These are phyloP conservation scores for Falco novaeseelandiae DNA, from an alignment of 2,797 vertebrate genomes.

Conservation along the genomic window DNA sequence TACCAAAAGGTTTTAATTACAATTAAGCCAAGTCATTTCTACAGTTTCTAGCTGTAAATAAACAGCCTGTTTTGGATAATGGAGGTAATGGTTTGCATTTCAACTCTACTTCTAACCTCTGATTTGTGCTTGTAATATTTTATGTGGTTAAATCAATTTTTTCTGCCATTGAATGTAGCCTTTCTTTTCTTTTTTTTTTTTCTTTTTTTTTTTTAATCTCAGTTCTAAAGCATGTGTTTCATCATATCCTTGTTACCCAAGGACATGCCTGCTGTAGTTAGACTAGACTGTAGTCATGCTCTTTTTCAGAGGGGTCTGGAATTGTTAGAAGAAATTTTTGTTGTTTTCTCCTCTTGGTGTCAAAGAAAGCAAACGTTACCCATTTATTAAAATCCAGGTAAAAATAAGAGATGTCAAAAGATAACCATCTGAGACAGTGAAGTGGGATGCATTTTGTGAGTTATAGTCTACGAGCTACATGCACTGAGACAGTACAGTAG, in stretches of 20 bases:
- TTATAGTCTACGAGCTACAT: fast-evolving
- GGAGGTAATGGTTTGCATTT: constrained; percentile 67
- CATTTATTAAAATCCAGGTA: not conserved
- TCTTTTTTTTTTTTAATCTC: not conserved
- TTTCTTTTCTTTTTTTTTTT: constrained; percentile 3
- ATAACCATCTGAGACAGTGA: not conserved
- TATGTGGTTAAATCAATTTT: constrained; percentile 71
- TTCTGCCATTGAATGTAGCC: constrained; percentile 55
- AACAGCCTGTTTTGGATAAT: constrained; percentile 64
- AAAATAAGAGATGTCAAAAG: not conserved
- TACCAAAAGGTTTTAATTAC: constrained; percentile 72
- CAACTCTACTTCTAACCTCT: constrained; percentile 68
- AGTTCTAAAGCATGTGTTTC: not conserved
- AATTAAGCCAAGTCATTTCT: constrained; percentile 47
- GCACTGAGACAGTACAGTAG: not conserved
- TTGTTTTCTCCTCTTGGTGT: not conserved
- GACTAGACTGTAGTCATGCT: not conserved
- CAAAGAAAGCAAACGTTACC: not conserved
- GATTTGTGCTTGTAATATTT: constrained; percentile 67
- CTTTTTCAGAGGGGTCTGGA: not conserved
- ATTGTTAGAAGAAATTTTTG: not conserved
- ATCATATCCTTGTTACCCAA: constrained; percentile 35
- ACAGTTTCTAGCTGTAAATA: constrained; percentile 23
- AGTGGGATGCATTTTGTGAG: not conserved
- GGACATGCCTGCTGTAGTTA: constrained; percentile 36